phyloP scores from a whole-genome alignment of 2,113 vertebrate species.

The Stigmatopora argus region DNA sequence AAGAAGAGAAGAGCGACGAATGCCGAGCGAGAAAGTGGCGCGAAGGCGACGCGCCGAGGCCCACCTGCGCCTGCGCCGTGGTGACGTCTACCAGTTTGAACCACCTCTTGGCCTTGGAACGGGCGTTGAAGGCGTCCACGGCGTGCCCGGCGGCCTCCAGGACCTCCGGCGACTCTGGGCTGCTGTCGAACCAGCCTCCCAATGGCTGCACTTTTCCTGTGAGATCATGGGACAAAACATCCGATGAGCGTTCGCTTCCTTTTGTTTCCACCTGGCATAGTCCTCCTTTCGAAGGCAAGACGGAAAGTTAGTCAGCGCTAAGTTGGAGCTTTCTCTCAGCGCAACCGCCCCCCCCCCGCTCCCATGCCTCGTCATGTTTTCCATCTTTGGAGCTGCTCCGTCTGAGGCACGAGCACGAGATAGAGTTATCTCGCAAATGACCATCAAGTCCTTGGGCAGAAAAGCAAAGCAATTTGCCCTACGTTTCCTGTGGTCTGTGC shows the following conservation, averaged over 20 bases:
- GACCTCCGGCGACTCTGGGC: slow-evolving; percentile 22
- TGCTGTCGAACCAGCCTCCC: slow-evolving; percentile 41
- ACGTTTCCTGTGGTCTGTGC: too few species aligned
- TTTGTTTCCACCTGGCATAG: not conserved
- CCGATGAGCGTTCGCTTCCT: not conserved
- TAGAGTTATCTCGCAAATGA: not conserved
- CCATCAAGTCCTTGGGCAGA: too few species aligned
- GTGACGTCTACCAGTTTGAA: slow-evolving; percentile 45
- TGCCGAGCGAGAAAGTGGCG: too few species aligned
- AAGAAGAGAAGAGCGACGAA: not conserved
- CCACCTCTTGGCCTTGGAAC: slow-evolving; percentile 30
- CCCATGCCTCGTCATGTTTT: not conserved
- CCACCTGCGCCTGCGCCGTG: slow-evolving; percentile 42
- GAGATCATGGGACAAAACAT: not conserved
- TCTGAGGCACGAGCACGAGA: not conserved
- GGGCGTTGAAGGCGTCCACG: slow-evolving; percentile 30
- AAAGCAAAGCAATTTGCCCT: too few species aligned
- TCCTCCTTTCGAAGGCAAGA: not conserved
- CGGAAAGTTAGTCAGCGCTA: not conserved
- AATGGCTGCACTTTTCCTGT: slow-evolving; percentile 19
- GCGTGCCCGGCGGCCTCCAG: slow-evolving; percentile 26
- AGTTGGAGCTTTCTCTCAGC: not conserved
- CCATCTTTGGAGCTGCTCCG: not conserved
- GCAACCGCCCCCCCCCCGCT: not conserved
- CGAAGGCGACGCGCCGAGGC: not conserved